phyloP scores from a whole-genome alignment of 2,797 vertebrate genomes.

The Danionella dracula region DNA sequence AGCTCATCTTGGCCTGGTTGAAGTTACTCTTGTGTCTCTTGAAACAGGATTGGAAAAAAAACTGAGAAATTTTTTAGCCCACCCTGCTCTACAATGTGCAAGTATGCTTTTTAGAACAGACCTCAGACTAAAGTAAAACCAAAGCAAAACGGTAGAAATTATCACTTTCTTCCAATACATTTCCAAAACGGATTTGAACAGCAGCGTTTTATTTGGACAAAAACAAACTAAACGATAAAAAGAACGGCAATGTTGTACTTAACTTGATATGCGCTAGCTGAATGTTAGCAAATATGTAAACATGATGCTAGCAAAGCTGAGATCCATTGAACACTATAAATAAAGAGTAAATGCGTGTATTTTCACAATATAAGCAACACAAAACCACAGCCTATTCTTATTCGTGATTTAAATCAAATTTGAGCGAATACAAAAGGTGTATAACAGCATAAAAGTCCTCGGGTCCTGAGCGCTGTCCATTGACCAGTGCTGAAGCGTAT shows the following conservation, averaged over 20 bases:
- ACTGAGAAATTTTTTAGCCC: no score
- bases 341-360: background rate
- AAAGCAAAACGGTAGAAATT: no score
- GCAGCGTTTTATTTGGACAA: no score
- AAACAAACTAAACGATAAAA: background rate
- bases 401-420: background rate
- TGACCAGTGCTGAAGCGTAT: conserved; percentile 42
- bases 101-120: no score
- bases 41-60: no score
- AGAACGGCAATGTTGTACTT: background rate
- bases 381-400: background rate
- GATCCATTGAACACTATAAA: background rate
- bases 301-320: background rate
- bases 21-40: no score
- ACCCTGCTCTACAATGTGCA: no score
- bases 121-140: no score
- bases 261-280: background rate
- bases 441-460: background rate
- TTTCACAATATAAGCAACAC: background rate
- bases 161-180: no score
- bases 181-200: no score
- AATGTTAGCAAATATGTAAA: background rate
- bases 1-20: no score
- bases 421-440: background rate
- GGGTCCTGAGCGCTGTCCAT: conserved; percentile 48